Evolutionary conservation across 2,113 vertebrate genomes (phyloP), one percentile per base, ranked within the genome.

Genomic region (Gobius niger): DNA sequence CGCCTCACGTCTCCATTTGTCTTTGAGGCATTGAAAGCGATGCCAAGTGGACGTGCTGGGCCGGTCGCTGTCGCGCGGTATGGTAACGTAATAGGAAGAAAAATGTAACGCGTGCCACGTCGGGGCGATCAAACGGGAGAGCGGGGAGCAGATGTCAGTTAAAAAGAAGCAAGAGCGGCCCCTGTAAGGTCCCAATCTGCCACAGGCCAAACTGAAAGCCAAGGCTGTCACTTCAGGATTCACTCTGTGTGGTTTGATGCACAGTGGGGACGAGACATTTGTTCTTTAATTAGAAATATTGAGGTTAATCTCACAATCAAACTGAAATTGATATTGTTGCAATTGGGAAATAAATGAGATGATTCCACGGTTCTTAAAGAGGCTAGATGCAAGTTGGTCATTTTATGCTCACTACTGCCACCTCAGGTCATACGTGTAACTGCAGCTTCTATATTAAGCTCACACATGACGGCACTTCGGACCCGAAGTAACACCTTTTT

Each of bases 181-280:
- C 74, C 78, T 74, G 72, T 65, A 68, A 59, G 47, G 63, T 65
- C 67, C 79, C 90, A 91, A 87, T 89, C 91, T 92, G 92, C 85
- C 80, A 73, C 83, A 77, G 68, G 68, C 69, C 71, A 70, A 69
- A 61, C 34, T 42, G 51, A 34, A 13, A 80, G 88, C 89, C 90
- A 90, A 83, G 69, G 82, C 82, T 85, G 83, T 84, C 88, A 84
- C 82, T 86, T 87, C 82, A 75, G 75, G 69, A 62, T 81, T 34
- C 24, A 49, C 7, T 46, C 63, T 10, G 70, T 78, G 68, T 76
- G 85, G 65, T 69, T 24, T 24, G 83, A 76, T 60, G 68, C 67
- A 82, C 75, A 68, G 2, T 76, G 53, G 63, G 79, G 75, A 76
- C 75, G 44, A 41, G 0, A 7, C 8, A 1, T n/a, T 6, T 50